Percentiles rank a stretch among this genome's conserved stretches.
Conservation (phyloP, 2,888 invertebrate species). For the Azorinus chamasolen region DNA sequence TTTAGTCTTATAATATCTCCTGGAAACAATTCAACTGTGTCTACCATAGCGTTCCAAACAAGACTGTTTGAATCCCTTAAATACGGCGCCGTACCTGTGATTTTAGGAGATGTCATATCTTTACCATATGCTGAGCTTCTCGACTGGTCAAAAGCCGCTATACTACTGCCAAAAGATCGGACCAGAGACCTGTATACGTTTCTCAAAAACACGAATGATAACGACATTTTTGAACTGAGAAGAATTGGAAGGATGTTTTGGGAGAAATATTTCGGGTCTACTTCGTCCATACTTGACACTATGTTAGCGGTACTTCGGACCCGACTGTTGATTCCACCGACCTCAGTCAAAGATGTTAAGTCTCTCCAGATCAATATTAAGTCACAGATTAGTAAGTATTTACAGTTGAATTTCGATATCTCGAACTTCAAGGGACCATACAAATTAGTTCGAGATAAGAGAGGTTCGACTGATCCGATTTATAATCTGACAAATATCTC, state of each 20-base stretch:
- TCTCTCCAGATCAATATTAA: constrained; percentile 93
- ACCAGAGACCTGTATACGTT: constrained; percentile 96
- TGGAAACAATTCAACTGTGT: constrained; percentile 90
- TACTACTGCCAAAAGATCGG: constrained; percentile 87
- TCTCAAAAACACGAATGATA: constrained; percentile 94
- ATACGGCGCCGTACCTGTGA: constrained; percentile 95
- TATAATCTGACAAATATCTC: no score
- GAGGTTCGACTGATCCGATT: no score
- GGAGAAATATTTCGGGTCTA: constrained; percentile 96
- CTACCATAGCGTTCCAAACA: constrained; percentile 88
- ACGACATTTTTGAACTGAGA: constrained; percentile 92
- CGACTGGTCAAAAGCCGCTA: constrained; percentile 88
- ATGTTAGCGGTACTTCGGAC: constrained; percentile 93
- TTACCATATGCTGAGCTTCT: constrained; percentile 93
- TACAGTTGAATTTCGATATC: no score
- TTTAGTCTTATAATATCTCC: constrained; percentile 95
- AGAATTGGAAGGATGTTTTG: constrained; percentile 95
- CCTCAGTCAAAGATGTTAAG: constrained; percentile 91
- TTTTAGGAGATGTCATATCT: constrained; percentile 92
- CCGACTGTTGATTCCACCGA: constrained; percentile 94
- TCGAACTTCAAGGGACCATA: no score
- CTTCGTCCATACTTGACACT: constrained; percentile 94
- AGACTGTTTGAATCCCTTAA: constrained; percentile 95
- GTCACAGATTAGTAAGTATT: constrained; percentile 93
- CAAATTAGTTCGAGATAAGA: no score